Percentiles rank a stretch among this genome's conserved stretches.
Conservation (phyloP, 1,140 invertebrate species). For the Temnothorax nylanderi region DNA sequence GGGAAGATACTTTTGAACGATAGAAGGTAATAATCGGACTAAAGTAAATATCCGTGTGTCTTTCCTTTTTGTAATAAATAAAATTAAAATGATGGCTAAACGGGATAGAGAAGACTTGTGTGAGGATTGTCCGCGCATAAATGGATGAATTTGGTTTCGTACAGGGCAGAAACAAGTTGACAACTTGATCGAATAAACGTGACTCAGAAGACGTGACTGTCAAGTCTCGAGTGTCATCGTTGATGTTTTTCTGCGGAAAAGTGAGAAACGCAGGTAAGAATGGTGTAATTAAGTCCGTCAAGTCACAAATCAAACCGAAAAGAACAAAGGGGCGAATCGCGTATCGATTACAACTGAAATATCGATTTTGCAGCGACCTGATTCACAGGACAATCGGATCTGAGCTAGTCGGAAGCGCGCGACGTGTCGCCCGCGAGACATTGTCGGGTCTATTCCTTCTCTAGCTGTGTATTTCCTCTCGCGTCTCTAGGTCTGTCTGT, state of each 20-base stretch:
- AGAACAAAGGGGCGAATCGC: background rate
- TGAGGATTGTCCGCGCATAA: background rate
- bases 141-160: background rate
- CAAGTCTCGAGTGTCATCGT: background rate
- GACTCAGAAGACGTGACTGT: background rate
- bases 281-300: background rate
- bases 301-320: constrained; percentile 7
- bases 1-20: background rate
- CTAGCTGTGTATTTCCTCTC: background rate
- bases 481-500: background rate
- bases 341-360: constrained; percentile 56
- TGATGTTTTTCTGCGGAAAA: background rate
- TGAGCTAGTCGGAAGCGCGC: background rate
- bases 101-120: background rate
- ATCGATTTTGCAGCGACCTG: constrained; percentile 68
- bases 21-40: background rate
- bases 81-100: background rate
- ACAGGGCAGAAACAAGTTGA: background rate
- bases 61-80: background rate
- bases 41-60: background rate
- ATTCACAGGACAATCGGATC: constrained; percentile 13
- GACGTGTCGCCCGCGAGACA: background rate
- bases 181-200: background rate
- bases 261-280: background rate
- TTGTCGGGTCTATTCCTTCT: background rate